Evolutionary conservation across 2,797 vertebrate genomes (phyloP).

Genomic region (Salmo trutta): DNA sequence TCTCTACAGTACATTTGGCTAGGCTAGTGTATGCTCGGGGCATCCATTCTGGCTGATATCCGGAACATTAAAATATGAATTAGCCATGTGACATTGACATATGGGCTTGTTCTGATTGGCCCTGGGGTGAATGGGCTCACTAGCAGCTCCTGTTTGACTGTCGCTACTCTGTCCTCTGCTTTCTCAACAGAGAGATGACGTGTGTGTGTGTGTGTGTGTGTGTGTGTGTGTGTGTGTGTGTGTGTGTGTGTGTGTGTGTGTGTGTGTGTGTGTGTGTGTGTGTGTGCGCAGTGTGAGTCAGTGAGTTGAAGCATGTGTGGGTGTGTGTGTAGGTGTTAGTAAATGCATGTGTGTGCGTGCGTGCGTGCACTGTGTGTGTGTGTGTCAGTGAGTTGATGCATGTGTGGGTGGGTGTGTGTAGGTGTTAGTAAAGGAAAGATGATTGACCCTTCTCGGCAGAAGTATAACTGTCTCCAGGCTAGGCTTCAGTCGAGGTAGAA

Average conservation of each 20-base stretch:
- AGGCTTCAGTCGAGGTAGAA: too few species aligned
- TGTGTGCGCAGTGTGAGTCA: slow-evolving; percentile 21
- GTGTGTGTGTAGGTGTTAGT: slow-evolving; percentile 17
- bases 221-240: neutral
- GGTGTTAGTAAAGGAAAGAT: slow-evolving; percentile 43
- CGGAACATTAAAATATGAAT: slow-evolving; percentile 60
- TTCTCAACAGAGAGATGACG: neutral
- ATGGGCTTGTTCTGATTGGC: slow-evolving; percentile 47
- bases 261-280: too few species aligned
- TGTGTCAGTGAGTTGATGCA: neutral
- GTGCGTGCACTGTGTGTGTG: neutral
- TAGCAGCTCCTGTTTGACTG: neutral
- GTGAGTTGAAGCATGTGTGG: slow-evolving; percentile 23
- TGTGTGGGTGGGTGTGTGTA: slow-evolving; percentile 18
- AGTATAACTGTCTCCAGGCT: neutral
- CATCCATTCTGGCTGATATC: slow-evolving; percentile 12
- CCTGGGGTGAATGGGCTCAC: slow-evolving; percentile 31
- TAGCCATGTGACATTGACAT: slow-evolving; percentile 59
- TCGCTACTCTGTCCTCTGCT: neutral
- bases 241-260: slow-evolving; percentile 22
- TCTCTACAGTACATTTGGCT: neutral
- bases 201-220: neutral
- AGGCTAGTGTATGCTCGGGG: neutral
- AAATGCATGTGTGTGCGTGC: slow-evolving; percentile 9
- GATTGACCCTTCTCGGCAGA: slow-evolving; percentile 29